phyloP scores from a whole-genome alignment of 1,140 invertebrate species.

The Drosophila pseudoananassae region DNA sequence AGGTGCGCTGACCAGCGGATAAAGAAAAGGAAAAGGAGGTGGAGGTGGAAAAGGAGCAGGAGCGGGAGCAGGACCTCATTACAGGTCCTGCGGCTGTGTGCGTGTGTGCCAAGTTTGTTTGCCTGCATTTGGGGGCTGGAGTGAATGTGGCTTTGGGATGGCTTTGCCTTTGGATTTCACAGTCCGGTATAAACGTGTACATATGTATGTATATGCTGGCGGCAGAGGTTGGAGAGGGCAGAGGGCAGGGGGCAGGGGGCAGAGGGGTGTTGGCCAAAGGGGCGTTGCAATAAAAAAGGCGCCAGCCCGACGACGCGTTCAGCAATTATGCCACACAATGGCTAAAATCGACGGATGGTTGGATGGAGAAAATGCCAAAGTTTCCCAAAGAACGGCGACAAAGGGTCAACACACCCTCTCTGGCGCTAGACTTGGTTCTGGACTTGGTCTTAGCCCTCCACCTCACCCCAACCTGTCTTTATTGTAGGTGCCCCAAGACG shows the following conservation, averaged over 20 bases:
- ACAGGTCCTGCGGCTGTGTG: slow-evolving; percentile 52
- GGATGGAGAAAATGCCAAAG: slow-evolving; percentile 39
- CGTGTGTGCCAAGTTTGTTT: slow-evolving; percentile 61
- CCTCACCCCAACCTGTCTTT: not conserved
- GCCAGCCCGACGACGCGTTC: slow-evolving; percentile 63
- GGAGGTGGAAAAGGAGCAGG: not conserved
- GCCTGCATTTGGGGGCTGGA: slow-evolving; percentile 23
- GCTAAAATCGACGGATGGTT: slow-evolving; percentile 23
- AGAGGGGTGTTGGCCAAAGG: slow-evolving; percentile 25
- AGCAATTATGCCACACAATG: slow-evolving; percentile 74
- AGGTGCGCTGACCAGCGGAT: slow-evolving; percentile 25
- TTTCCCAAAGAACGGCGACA: slow-evolving; percentile 24
- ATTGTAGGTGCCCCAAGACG: slow-evolving; percentile 48
- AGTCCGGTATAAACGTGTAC: not conserved
- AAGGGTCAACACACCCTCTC: slow-evolving; percentile 56
- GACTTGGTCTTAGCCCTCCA: not conserved
- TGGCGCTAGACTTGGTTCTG: slow-evolving; percentile 55
- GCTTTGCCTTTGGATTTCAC: slow-evolving; percentile 1
- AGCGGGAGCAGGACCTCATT: slow-evolving; percentile 49
- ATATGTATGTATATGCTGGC: not conserved
- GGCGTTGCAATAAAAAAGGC: slow-evolving; percentile 75
- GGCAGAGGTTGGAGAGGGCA: not conserved
- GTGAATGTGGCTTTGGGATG: not conserved
- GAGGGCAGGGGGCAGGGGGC: not conserved
- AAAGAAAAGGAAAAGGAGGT: slow-evolving; percentile 24